phyloP scores from a whole-genome alignment of 2,113 vertebrate genomes.

The Sarotherodon lohbergeri region DNA sequence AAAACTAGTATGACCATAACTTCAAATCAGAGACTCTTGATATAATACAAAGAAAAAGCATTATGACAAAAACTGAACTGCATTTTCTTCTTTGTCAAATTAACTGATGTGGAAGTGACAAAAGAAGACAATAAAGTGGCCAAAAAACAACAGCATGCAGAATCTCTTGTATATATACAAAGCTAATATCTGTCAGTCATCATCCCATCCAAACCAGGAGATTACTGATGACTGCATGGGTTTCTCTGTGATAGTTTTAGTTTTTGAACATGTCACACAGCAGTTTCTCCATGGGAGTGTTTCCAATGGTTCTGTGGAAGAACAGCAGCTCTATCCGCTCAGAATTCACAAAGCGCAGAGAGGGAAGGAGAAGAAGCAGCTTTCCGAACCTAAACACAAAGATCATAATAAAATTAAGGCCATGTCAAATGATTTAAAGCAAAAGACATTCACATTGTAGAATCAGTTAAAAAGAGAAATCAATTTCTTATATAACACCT shows the following conservation, averaged over 20 bases:
- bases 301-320: slow-evolving; percentile 90
- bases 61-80: not conserved
- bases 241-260: slow-evolving; percentile 24
- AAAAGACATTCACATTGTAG: not conserved
- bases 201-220: not conserved
- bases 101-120: slow-evolving; percentile 1
- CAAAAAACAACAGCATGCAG: slow-evolving; percentile 28
- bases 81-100: not conserved
- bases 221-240: not conserved
- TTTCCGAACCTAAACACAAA: slow-evolving; percentile 84
- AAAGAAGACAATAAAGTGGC: slow-evolving; percentile 36
- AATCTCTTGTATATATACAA: slow-evolving; percentile 27
- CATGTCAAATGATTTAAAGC: not conserved
- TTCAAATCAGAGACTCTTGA: not conserved
- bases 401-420: not conserved
- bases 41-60: slow-evolving; percentile 13
- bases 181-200: not conserved
- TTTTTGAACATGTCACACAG: slow-evolving; percentile 96
- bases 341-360: slow-evolving; percentile 86
- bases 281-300: slow-evolving; percentile 92
- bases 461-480: not conserved
- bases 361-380: slow-evolving; percentile 87
- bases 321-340: slow-evolving; percentile 92
- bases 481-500: not conserved
- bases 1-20: not conserved